Conservation (phyloP, 2,888 invertebrate species). For the Calameuta filiformis region DNA sequence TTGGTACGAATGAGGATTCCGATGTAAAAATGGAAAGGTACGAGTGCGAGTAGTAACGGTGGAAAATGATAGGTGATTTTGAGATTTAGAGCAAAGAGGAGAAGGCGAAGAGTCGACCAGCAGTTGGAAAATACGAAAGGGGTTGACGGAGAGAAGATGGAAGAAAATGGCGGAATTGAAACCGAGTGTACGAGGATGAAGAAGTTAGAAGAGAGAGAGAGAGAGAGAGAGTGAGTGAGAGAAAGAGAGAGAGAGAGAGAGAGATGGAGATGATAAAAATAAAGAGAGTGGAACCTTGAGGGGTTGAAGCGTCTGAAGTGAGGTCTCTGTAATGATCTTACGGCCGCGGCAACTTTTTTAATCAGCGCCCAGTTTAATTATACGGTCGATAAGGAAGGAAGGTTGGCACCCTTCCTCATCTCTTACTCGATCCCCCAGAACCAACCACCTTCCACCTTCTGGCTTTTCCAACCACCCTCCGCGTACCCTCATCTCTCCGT, state of each 20-base stretch:
- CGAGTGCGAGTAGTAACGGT: neutral
- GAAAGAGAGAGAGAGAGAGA: too few relatives aligned
- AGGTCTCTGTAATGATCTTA: constrained; percentile 63
- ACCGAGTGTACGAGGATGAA: neutral
- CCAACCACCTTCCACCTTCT: constrained; percentile 32
- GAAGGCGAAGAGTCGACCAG: neutral
- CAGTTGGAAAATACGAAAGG: neutral
- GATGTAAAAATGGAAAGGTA: neutral
- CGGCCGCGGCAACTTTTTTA: constrained; percentile 64
- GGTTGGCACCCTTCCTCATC: constrained; percentile 42
- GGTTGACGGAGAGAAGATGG: neutral
- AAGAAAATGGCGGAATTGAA: neutral
- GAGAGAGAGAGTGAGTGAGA: constrained; percentile 18
- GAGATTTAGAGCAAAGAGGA: neutral
- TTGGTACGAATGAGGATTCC: neutral
- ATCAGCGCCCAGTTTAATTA: constrained; percentile 65
- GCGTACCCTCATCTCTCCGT: neutral
- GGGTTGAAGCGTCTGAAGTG: constrained; percentile 24
- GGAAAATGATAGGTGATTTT: neutral
- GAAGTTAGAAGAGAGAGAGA: constrained; percentile 23
- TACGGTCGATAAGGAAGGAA: constrained; percentile 63
- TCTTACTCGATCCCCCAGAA: constrained; percentile 28
- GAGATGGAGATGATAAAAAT: constrained; percentile 24
- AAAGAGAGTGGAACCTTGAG: constrained; percentile 15
- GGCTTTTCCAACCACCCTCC: constrained; percentile 18